phyloP scores from a whole-genome alignment of 2,797 vertebrate genomes.

The Chaetodon trifasciatus region DNA sequence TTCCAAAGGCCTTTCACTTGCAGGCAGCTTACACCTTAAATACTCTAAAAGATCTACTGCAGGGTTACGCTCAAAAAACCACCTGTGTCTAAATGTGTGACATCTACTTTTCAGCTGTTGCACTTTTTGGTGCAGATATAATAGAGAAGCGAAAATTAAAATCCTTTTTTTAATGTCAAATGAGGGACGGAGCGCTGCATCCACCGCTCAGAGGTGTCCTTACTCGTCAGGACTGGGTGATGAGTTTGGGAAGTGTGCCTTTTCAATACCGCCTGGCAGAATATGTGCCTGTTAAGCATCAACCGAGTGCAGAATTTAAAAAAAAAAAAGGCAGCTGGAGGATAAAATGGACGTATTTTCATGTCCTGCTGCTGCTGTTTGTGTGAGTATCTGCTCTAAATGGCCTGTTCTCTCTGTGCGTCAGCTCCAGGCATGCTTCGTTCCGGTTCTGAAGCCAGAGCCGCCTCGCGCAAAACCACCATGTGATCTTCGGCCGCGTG shows the following conservation, averaged over 20 bases:
- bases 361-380: slow-evolving; percentile 6
- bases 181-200: not conserved
- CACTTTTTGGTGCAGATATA: slow-evolving; percentile 7
- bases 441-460: slow-evolving; percentile 91
- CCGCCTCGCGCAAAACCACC: slow-evolving; percentile 92
- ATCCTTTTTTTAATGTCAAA: slow-evolving; percentile 1
- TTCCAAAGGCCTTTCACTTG: slow-evolving; percentile 50
- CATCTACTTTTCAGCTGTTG: slow-evolving; percentile 20
- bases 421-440: slow-evolving; percentile 81
- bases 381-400: slow-evolving; percentile 78
- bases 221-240: slow-evolving; percentile 15
- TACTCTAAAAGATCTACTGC: slow-evolving; percentile 20
- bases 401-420: slow-evolving; percentile 91
- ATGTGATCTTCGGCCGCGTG: slow-evolving; percentile 94
- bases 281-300: slow-evolving; percentile 18
- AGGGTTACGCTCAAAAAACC: not conserved
- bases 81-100: slow-evolving; percentile 14
- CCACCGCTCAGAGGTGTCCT: slow-evolving; percentile 8
- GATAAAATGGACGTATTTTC: not conserved
- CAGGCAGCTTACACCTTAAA: slow-evolving; percentile 33
- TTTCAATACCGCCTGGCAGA: slow-evolving; percentile 24
- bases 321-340: slow-evolving; percentile 10
- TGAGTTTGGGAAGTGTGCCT: slow-evolving; percentile 6
- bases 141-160: not conserved
- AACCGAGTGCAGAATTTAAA: not conserved